Base-by-base conservation (phyloP, 2,888 invertebrate species). In the Cheilosia urbana region DNA sequence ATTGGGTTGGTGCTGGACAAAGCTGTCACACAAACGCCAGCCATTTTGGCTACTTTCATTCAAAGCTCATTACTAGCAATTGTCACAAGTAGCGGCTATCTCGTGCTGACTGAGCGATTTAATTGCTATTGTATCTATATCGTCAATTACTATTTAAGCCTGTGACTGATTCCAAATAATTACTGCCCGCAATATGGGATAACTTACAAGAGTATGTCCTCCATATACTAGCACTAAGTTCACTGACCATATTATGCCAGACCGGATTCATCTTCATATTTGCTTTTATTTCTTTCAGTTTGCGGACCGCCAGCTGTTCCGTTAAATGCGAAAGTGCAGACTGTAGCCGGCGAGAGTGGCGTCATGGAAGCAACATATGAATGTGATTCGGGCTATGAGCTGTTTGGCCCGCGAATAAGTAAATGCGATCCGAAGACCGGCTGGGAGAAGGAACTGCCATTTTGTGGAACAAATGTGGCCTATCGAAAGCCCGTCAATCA, bases 221-320 rank as follows among this genome's bases (percentile, higher is more conserved):
- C 17, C 17, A 19, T 27, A 19, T 27, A 9, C 30, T 30, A 6
- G 27, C 27, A 27, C 4, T 15, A n/a, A 9, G 75, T 75, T 57
- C 75, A 21, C 49, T 57, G 65, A 65, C 58, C 42, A 55, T 55
- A n/a, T 17, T 47, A n/a, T 47, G 21, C 19, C 15, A 30, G 21
- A 27, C 6, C 5, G 4, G 40, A 5, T 62, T 30, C 19, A 49
- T 72, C n/a, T 13, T 27, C 21, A 42, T 47, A 55, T 37, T 80
- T 55, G 9, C 13, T 55, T 63, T 69, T 53, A 4, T 51, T 51
- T 27, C 11, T 88, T 89, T 1, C 87, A 92, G 92, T 90, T 87
- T 97, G 97, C 92, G 97, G 97, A 34, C 96, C 96, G 90, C 97
- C 97, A 30, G 96, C 97, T 15, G 96, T 97, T 88, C 97, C 97